Base-by-base conservation (phyloP, 1,140 invertebrate species). In the Scaptomyza hsui region DNA sequence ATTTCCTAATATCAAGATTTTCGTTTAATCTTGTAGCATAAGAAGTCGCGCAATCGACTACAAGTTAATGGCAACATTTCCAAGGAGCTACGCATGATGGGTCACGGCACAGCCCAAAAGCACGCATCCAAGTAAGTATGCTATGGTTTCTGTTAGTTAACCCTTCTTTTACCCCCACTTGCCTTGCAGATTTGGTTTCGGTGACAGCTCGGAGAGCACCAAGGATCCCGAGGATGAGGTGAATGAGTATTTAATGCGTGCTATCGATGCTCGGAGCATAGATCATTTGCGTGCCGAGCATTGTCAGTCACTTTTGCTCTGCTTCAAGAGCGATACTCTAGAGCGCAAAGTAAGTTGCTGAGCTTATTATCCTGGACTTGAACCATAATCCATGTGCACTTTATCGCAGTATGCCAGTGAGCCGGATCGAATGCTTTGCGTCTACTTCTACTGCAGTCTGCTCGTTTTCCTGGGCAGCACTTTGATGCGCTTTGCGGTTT, bases 221-320 rank as follows among this genome's bases (percentile, higher is more conserved):
- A 96, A 96, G 90, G 94, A 97, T 89, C 95, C 96, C 0, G 96
- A 97, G 72, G 97, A 98, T 67, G 97, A 98, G 92, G 97, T 98
- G 1, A 98, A 98, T 89, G 97, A 98, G 70, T 99, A 99, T 91
- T 92, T 99, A 32, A 96, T 97, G 93, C 94, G 96, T 49, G 97
- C 97, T 1, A 99, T 99, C 63, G 97, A 98, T 92, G 97, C 97
- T 0, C 93, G 97, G n/a, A 97, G 96, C 86, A 97, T 98, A 48
- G 97, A 99, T 92, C 94, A 95, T 51, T 93, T 98, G 7, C 93
- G 97, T 32, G 94, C 95, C 0, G 96, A 98, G 74, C 97, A 98
- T 90, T 98, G 97, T 79, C 94, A 94, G 12, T 94, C 94, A 0
- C 94, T 97, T 89, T 93, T 97, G 12, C 93, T 98, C 5, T 96